Conservation (phyloP, 2,888 invertebrate genomes). For the Tachystola acroxantha region DNA sequence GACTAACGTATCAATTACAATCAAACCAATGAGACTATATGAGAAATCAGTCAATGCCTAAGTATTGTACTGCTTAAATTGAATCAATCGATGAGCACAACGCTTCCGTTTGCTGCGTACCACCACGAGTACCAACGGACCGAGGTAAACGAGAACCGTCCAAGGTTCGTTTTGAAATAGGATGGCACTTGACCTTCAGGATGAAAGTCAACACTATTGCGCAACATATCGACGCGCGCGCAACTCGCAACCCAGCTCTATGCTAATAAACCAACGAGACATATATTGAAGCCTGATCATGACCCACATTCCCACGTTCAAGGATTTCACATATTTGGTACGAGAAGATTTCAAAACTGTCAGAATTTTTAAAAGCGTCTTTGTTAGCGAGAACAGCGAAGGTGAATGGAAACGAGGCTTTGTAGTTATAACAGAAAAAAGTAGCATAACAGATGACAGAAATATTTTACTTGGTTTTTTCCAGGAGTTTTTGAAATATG, state of each 20-base stretch:
- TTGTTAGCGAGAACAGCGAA: constrained; percentile 47
- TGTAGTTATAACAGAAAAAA: background rate
- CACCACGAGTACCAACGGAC: constrained; percentile 39
- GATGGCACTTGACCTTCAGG: constrained; percentile 77
- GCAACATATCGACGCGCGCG: constrained; percentile 62
- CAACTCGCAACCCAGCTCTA: constrained; percentile 56
- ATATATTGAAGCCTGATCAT: constrained; percentile 70
- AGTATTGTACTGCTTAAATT: too few species aligned
- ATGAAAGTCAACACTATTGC: constrained; percentile 76
- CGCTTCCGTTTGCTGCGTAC: constrained; percentile 65
- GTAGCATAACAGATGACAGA: constrained; percentile 3
- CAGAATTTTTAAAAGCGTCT: constrained; percentile 54
- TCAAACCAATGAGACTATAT: too few species aligned
- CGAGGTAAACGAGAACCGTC: constrained; percentile 71
- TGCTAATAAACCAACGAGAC: constrained; percentile 71
- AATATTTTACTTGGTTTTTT: constrained; percentile 34
- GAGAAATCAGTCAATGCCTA: too few species aligned
- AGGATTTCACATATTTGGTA: constrained; percentile 77
- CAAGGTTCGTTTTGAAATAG: constrained; percentile 77
- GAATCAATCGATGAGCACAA: constrained; percentile 50
- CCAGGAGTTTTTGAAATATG: constrained; percentile 20
- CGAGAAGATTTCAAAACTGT: constrained; percentile 68
- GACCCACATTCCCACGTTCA: constrained; percentile 72
- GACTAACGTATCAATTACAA: too few species aligned
- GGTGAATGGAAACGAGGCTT: constrained; percentile 18